Percentiles rank a stretch among this genome's conserved stretches.
These are phyloP conservation scores for Seira sanloemensis DNA, from an alignment of 2,888 invertebrate genomes.

Conservation along the genomic window DNA sequence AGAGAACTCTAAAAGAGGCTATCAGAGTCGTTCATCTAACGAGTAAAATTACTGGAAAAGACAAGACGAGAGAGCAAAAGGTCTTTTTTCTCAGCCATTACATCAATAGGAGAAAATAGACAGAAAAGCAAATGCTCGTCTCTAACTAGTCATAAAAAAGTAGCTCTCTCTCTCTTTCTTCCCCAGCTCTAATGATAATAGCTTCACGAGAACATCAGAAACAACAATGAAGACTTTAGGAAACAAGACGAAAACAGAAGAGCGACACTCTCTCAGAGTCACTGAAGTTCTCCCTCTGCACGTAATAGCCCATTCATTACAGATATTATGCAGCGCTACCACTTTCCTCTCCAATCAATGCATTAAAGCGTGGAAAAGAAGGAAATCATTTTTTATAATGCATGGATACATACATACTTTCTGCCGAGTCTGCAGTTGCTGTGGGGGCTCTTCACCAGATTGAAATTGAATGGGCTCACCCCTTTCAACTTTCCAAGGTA, in stretches of 20 bases:
- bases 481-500: conserved; percentile 19
- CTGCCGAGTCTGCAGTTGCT: conserved; percentile 1
- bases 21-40: conserved; percentile 24
- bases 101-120: conserved; percentile 20
- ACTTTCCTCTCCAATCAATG: not conserved
- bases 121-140: not conserved
- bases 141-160: not conserved
- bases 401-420: too few relatives aligned
- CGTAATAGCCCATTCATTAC: conserved; percentile 26
- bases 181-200: conserved; percentile 6
- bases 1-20: conserved; percentile 22
- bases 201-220: conserved; percentile 4
- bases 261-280: not conserved
- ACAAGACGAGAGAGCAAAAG: conserved; percentile 24
- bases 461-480: conserved; percentile 45
- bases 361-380: not conserved
- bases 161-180: too few relatives aligned
- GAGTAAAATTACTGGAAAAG: conserved; percentile 13
- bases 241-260: not conserved
- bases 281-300: not conserved
- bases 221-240: conserved; percentile 10
- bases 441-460: conserved; percentile 33
- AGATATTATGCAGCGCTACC: conserved; percentile 18
- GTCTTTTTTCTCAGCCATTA: conserved; percentile 10
- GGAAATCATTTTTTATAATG: not conserved